phyloP scores from a whole-genome alignment of 2,797 vertebrate genomes.

The Xerus rutilus region DNA sequence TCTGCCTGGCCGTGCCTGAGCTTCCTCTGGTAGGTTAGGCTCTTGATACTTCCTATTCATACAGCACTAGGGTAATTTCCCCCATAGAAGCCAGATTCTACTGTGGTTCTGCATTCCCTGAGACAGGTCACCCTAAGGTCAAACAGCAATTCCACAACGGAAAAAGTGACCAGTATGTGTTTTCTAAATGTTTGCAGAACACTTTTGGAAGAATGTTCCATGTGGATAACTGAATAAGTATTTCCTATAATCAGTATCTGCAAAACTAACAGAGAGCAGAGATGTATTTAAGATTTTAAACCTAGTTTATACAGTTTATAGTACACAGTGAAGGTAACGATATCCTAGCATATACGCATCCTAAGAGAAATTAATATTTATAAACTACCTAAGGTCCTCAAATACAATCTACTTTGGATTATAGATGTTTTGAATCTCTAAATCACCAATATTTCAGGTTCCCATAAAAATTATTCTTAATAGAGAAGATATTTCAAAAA shows the following conservation, averaged over 20 bases:
- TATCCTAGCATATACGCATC: neutral
- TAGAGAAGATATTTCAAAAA: neutral
- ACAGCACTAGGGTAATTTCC: neutral
- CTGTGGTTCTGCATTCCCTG: constrained; percentile 35
- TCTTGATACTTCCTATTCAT: neutral
- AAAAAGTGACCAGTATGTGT: constrained; percentile 64
- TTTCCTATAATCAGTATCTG: constrained; percentile 63
- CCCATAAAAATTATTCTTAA: neutral
- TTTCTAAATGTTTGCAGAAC: constrained; percentile 66
- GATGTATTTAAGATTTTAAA: constrained; percentile 59
- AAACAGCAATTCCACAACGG: constrained; percentile 53
- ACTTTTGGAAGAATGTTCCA: constrained; percentile 44
- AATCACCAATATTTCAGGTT: constrained; percentile 43
- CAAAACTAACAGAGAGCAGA: constrained; percentile 43
- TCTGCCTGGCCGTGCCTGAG: neutral
- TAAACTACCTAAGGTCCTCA: constrained; percentile 44
- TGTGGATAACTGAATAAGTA: constrained; percentile 52
- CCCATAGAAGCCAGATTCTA: constrained; percentile 7
- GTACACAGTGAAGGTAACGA: neutral
- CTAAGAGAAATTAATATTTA: constrained; percentile 54
- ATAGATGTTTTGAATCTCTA: constrained; percentile 24
- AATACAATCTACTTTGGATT: constrained; percentile 20
- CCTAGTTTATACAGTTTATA: neutral
- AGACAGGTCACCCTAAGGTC: constrained; percentile 40
- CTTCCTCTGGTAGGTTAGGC: neutral